These are phyloP conservation scores for Pelobates fuscus DNA, from an alignment of 2,113 vertebrate genomes.

Conservation along the genomic window DNA sequence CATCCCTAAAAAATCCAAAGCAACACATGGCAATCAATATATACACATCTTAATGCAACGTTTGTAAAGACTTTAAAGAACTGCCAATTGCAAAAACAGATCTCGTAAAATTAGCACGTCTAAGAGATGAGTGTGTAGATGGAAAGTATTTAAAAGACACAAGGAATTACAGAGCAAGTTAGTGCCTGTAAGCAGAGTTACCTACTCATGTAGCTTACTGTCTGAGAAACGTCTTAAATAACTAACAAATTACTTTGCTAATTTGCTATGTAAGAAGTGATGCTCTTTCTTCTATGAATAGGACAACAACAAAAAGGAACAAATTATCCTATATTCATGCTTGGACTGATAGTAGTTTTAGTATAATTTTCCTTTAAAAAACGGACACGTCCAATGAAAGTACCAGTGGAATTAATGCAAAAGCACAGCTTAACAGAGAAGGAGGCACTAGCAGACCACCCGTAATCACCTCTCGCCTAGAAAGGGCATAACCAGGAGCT, in stretches of 20 bases:
- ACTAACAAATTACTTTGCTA: background rate
- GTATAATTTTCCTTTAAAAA: too few relatives aligned
- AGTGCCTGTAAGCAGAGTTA: background rate
- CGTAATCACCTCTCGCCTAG: too few relatives aligned
- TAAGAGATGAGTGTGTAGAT: background rate
- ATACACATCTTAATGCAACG: too few relatives aligned
- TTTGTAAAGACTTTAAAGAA: too few relatives aligned
- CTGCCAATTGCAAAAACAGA: background rate
- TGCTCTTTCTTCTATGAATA: background rate
- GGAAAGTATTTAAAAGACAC: constrained; percentile 12
- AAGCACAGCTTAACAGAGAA: too few relatives aligned
- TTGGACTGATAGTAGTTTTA: too few relatives aligned
- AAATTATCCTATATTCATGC: background rate
- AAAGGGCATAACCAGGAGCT: too few relatives aligned
- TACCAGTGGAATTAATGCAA: too few relatives aligned
- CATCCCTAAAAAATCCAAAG: too few relatives aligned
- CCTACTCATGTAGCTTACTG: constrained; percentile 5
- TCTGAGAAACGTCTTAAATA: background rate
- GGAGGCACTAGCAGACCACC: too few relatives aligned
- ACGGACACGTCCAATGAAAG: too few relatives aligned
- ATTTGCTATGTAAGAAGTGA: background rate
- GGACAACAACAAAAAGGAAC: background rate
- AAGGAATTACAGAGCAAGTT: constrained; percentile 3
- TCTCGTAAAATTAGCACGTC: background rate
- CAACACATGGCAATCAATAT: too few relatives aligned